Evolutionary conservation across 2,888 invertebrate species (phyloP).

Genomic region (Coenonympha arcania): DNA sequence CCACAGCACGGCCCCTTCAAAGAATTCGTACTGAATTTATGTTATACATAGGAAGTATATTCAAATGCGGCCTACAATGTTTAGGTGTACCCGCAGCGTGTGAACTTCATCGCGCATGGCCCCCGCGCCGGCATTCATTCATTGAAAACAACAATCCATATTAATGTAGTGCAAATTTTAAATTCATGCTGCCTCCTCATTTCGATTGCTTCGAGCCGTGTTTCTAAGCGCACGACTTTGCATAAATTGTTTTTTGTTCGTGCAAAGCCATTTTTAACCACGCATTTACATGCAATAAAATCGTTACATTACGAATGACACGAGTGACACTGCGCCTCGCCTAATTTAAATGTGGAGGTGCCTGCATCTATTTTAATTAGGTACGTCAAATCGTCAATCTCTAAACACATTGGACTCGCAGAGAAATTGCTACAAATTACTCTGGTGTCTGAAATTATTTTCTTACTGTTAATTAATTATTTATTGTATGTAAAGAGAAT

Average conservation of each 20-base stretch:
- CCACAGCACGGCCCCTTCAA: constrained; percentile 66
- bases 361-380: background rate
- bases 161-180: constrained; percentile 74
- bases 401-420: background rate
- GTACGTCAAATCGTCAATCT: no score
- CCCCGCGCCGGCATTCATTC: constrained; percentile 70
- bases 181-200: constrained; percentile 68
- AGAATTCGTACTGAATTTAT: constrained; percentile 69
- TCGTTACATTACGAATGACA: constrained; percentile 31
- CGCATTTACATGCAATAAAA: constrained; percentile 52
- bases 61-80: constrained; percentile 71
- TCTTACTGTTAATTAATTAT: no score
- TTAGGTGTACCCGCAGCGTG: constrained; percentile 69
- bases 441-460: no score
- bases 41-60: constrained; percentile 73
- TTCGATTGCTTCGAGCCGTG: constrained; percentile 62
- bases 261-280: constrained; percentile 62
- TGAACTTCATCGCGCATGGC: constrained; percentile 73
- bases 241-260: constrained; percentile 67
- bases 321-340: background rate
- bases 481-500: background rate
- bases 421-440: no score
- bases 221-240: constrained; percentile 69
- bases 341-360: background rate
- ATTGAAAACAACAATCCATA: constrained; percentile 73